Conservation (phyloP, 1,140 invertebrate species). For the Drosophila hydei region DNA sequence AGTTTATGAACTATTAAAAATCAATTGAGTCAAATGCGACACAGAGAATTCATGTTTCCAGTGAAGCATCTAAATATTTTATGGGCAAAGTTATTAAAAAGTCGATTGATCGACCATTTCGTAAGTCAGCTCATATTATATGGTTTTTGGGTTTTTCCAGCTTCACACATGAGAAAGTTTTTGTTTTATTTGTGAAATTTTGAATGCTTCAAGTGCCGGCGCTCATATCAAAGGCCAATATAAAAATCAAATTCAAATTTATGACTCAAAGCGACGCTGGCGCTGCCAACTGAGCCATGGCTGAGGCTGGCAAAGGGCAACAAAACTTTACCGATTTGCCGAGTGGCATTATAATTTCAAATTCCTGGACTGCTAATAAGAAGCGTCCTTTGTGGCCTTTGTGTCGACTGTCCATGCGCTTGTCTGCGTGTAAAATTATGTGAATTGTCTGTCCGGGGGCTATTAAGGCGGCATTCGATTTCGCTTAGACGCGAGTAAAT, state of each 20-base stretch:
- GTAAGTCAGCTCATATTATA: constrained; percentile 14
- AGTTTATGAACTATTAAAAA: not conserved
- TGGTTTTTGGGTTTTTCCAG: constrained; percentile 36
- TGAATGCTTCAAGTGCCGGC: constrained; percentile 44
- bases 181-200: no score
- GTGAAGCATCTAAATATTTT: constrained; percentile 54
- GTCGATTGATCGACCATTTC: constrained; percentile 53
- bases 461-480: constrained; percentile 77
- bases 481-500: constrained; percentile 73
- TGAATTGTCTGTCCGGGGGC: constrained; percentile 70
- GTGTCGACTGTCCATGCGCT: constrained; percentile 29
- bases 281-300: constrained; percentile 41
- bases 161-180: constrained; percentile 18
- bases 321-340: constrained; percentile 65
- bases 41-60: constrained; percentile 42
- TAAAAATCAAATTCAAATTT: constrained; percentile 80
- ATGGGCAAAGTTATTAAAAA: constrained; percentile 54
- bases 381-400: constrained; percentile 21
- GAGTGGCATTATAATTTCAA: constrained; percentile 76
- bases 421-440: constrained; percentile 76
- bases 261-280: constrained; percentile 34
- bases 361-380: constrained; percentile 67
- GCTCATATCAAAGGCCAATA: constrained; percentile 63
- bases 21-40: not conserved
- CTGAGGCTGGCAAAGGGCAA: constrained; percentile 54